These are phyloP conservation scores for Pomacea canaliculata DNA, from an alignment of 2,888 invertebrate species.

Conservation along the genomic window DNA sequence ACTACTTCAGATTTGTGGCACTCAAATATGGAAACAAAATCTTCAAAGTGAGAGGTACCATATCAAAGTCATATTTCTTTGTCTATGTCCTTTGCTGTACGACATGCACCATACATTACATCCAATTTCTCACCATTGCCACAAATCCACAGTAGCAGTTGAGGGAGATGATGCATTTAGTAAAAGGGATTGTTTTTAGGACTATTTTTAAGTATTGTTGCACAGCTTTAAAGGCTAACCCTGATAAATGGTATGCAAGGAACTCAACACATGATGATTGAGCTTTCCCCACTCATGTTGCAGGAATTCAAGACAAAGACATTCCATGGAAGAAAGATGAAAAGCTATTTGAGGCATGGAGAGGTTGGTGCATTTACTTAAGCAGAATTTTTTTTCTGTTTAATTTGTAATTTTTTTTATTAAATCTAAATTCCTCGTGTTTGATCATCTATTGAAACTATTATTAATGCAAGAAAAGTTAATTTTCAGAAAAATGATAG, in stretches of 20 bases:
- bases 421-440: background rate
- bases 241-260: no score
- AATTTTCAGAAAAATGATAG: no score
- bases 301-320: slow-evolving; percentile 52
- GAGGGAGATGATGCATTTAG: no score
- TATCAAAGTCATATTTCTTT: background rate
- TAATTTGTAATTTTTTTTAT: background rate
- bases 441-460: background rate
- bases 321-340: slow-evolving; percentile 57
- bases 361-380: slow-evolving; percentile 39
- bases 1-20: slow-evolving; percentile 62
- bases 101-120: no score
- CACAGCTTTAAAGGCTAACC: no score
- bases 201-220: no score
- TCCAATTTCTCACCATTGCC: no score
- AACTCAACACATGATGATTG: no score
- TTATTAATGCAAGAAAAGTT: background rate
- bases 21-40: slow-evolving; percentile 59
- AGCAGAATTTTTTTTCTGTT: no score
- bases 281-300: background rate
- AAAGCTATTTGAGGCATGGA: slow-evolving; percentile 58
- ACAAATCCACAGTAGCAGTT: no score
- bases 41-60: slow-evolving; percentile 41
- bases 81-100: background rate
- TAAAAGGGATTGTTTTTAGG: no score